Evolutionary conservation across 1,140 invertebrate genomes (phyloP).

Genomic region (Aporrectodea caliginosa): DNA sequence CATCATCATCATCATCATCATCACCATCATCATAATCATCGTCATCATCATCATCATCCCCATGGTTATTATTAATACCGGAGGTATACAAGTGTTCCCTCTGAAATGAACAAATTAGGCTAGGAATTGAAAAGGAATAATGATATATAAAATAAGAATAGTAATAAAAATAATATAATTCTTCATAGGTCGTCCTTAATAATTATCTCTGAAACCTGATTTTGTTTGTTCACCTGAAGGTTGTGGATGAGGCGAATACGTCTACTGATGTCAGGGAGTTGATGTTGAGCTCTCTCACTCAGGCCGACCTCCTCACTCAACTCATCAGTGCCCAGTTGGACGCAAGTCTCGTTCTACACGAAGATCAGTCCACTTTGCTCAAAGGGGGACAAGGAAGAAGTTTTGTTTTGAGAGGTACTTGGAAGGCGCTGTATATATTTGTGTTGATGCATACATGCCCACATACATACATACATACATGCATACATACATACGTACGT

Average conservation of each 20-base stretch:
- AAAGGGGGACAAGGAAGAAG: no score
- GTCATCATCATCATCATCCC: no score
- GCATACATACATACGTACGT: background rate
- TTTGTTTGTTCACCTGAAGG: constrained; percentile 2
- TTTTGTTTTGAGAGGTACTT: no score
- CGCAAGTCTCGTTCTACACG: background rate
- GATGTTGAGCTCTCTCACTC: background rate
- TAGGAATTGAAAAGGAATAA: no score
- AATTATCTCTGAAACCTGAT: background rate
- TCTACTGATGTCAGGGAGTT: background rate
- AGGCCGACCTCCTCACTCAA: background rate
- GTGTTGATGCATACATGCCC: background rate
- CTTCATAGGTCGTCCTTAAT: background rate
- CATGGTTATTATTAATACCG: no score
- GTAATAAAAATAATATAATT: background rate
- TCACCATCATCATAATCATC: no score
- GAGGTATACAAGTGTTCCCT: no score
- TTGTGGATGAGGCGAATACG: background rate
- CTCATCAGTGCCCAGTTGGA: background rate
- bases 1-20: no score
- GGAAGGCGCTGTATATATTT: no score
- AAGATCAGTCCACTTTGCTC: background rate
- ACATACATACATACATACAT: background rate
- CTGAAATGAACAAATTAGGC: no score
- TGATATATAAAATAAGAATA: background rate